Percentiles rank a stretch among this genome's conserved stretches.
phyloP scores from a whole-genome alignment of 2,113 vertebrate species.

The Ochotona princeps region DNA sequence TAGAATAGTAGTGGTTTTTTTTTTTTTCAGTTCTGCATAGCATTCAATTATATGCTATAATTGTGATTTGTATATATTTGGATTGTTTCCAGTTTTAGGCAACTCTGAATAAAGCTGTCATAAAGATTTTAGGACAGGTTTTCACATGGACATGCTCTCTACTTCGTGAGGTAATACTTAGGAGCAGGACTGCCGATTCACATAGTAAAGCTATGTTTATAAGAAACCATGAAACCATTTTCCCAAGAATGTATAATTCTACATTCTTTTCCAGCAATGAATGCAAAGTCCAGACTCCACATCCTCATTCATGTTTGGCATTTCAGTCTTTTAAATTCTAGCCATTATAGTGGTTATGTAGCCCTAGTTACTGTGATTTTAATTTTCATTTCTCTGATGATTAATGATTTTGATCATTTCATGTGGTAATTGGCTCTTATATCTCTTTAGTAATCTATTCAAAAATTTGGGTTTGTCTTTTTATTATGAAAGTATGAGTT shows the following conservation, averaged over 20 bases:
- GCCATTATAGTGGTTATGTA: not conserved
- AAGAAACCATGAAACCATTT: conserved; percentile 40
- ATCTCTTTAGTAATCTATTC: conserved; percentile 45
- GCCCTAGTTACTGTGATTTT: not conserved
- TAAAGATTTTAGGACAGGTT: not conserved
- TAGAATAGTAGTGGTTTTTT: not conserved
- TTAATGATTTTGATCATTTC: conserved; percentile 26
- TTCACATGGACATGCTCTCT: not conserved
- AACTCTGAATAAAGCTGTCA: conserved; percentile 26
- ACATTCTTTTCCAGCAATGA: not conserved
- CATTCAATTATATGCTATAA: not conserved
- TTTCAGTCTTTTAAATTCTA: conserved; percentile 38
- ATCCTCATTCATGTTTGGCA: conserved; percentile 9
- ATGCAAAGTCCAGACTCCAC: not conserved
- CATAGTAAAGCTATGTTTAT: not conserved
- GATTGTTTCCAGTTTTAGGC: conserved; percentile 3
- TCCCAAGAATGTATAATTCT: conserved; percentile 31
- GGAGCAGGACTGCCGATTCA: not conserved
- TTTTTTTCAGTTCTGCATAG: conserved; percentile 21
- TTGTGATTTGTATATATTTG: not conserved
- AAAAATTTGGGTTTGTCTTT: conserved; percentile 23
- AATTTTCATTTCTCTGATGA: conserved; percentile 57
- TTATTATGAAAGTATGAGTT: conserved; percentile 1
- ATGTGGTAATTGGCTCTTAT: conserved; percentile 16
- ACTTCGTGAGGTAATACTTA: conserved; percentile 5